These are phyloP conservation scores for Macaria liturata DNA, from an alignment of 2,888 invertebrate genomes.

Conservation along the genomic window DNA sequence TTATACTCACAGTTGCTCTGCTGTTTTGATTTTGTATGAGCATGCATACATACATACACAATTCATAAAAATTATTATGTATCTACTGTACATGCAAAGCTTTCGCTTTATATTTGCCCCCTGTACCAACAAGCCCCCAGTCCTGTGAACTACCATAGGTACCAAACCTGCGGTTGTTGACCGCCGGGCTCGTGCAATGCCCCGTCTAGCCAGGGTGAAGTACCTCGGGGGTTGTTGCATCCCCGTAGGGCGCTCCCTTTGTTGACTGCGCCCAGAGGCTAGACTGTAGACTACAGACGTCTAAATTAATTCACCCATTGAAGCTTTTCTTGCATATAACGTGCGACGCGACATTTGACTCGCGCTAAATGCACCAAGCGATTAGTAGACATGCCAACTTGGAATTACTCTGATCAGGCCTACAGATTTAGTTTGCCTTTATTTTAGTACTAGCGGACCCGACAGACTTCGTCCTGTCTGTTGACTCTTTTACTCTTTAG, in stretches of 20 bases:
- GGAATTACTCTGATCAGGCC: no score
- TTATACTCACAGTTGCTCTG: no score
- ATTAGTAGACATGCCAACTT: no score
- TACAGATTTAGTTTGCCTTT: no score
- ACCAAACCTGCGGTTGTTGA: conserved; percentile 53
- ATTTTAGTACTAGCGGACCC: no score
- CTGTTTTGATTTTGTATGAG: no score
- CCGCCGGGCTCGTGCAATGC: conserved; percentile 46
- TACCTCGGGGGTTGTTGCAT: conserved; percentile 41
- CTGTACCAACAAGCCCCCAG: background rate
- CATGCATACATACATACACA: no score
- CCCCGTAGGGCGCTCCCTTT: conserved; percentile 35
- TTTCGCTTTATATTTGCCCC: no score
- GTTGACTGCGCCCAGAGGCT: conserved; percentile 40
- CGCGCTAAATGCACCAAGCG: background rate
- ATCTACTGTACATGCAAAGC: no score
- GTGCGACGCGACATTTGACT: background rate
- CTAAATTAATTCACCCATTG: conserved; percentile 10
- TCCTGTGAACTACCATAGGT: conserved; percentile 18
- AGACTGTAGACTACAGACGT: conserved; percentile 15
- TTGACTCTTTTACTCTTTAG: no score
- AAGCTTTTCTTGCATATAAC: conserved; percentile 6
- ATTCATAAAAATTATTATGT: no score
- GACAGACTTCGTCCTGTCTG: no score
- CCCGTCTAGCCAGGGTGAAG: conserved; percentile 56